Evolutionary conservation across 2,113 vertebrate species (phyloP), one percentile per base, ranked within the genome.

Genomic region (Poeciliopsis occidentalis): DNA sequence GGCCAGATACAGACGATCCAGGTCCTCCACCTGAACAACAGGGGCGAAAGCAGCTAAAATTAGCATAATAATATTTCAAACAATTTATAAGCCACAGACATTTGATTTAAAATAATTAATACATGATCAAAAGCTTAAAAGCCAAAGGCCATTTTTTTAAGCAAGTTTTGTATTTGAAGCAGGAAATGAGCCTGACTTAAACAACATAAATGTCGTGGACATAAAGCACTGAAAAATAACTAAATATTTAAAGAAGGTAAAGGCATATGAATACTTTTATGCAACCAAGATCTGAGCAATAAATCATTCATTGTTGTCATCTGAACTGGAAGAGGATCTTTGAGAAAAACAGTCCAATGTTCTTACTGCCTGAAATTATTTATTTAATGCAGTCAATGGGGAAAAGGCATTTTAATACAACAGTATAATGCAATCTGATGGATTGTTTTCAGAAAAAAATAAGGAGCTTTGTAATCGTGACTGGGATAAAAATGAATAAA

Each of bases 1-100:
- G 26, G 84, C 78, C 86, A 92, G 17, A 79, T 95, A 95, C 64
- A 95, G 76, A 41, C 89, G 93, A 74, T 95, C 94, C 79, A 95
- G 81, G 75, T 94, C 91, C 75, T 95, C 91, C 60, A 95, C 44
- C 95, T 95, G 64, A 73, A 60, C 39, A 2, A 65, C 1, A 34
- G 12, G n/a, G 60, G 64, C 1, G 30, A 47, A 82, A 60, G 12
- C 31, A 6, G 22, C 51, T 57, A 8, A 57, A n/a, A 57, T 57
- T 57, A 57, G 4, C 26, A 6, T 15, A 19, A 15, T 29, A 63
- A 30, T 60, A 24, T 69, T 39, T 64, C 39, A 27, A 64, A 29
- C 51, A 22, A 71, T 37, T 41, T 27, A 30, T 2, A 39, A 22
- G 31, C 19, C 1, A 15, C 2, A 31, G 22, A 69, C 44, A 41